Evolutionary conservation across 2,888 invertebrate species (phyloP), one percentile per base, ranked within the genome.

Genomic region (Chloroclystis v-ata): DNA sequence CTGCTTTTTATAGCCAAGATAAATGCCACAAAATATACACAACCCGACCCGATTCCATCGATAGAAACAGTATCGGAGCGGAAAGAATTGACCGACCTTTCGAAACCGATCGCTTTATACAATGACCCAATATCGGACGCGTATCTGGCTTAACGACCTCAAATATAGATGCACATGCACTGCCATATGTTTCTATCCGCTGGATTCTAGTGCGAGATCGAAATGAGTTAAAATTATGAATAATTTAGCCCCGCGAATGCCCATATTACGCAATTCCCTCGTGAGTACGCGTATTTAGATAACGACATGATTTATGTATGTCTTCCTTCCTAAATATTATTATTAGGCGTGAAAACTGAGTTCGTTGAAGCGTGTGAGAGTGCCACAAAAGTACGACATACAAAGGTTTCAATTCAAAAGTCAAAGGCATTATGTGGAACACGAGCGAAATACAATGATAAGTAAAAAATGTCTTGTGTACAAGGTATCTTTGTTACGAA

Each of bases 1-100:
- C 86, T 86, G 86, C 77, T 81, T 77, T 82, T 82, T 79, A 76
- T 76, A 75, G 68, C 59, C 35, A 56, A 75, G 75, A 80, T 79
- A 76, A 74, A 72, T 69, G 65, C 67, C 68, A 64, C 63, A 74
- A 77, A 77, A 75, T 75, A 77, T 75, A 71, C 57, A 65, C 64
- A 47, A 72, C 67, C 69, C 81, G 67, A 74, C 77, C 71, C 61
- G 67, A 67, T 78, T 77, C 67, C 62, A 70, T 69, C 64, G 74
- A 82, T 76, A 66, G 56, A 54, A 56, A 57, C 57, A 59, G 62
- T 67, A 61, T 57, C 16, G 20, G 28, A 56, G 52, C 64, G 57
- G 35, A 63, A 63, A 59, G 59, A 57, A 70, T 68, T 60, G 60
- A 56, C 59, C 61, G 65, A 69, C 69, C 75, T 73, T 69, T 76